A percentile compares a stretch with the other conserved stretches of the same genome.
phyloP scores from a whole-genome alignment of 2,797 vertebrate genomes.

The Cetoscarus ocellatus region DNA sequence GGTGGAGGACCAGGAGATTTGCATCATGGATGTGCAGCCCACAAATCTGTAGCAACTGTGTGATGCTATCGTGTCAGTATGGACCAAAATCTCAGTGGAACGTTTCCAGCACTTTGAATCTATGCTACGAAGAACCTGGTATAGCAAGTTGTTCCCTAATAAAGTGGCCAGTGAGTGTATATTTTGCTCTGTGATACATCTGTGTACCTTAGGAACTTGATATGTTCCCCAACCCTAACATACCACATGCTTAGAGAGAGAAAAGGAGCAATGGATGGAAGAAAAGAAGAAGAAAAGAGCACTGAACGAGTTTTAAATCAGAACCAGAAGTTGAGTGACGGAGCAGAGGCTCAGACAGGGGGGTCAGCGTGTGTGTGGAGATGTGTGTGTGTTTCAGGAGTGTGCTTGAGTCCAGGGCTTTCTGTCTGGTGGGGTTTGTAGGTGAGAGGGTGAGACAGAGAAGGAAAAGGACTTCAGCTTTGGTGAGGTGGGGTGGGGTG shows the following conservation, averaged over 20 bases:
- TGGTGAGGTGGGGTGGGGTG: slow-evolving; percentile 20
- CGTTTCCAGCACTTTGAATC: no score
- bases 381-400: slow-evolving; percentile 14
- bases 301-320: slow-evolving; percentile 70
- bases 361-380: slow-evolving; percentile 16
- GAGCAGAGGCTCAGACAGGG: slow-evolving; percentile 59
- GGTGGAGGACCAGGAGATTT: no score
- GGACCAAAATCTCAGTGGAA: no score
- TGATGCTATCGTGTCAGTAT: no score
- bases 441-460: slow-evolving; percentile 21
- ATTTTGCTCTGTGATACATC: no score
- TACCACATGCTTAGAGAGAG: slow-evolving; percentile 9
- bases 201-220: no score
- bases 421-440: slow-evolving; percentile 43
- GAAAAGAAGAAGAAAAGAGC: slow-evolving; percentile 26
- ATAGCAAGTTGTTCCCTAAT: no score
- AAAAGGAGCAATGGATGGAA: slow-evolving; percentile 32
- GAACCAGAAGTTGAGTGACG: slow-evolving; percentile 75
- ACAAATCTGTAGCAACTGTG: no score
- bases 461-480: slow-evolving; percentile 24
- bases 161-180: no score
- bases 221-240: no score
- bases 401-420: slow-evolving; percentile 30
- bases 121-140: no score
- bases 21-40: no score